Conservation (phyloP, 1,140 invertebrate species). For the Ganaspis sp. region DNA sequence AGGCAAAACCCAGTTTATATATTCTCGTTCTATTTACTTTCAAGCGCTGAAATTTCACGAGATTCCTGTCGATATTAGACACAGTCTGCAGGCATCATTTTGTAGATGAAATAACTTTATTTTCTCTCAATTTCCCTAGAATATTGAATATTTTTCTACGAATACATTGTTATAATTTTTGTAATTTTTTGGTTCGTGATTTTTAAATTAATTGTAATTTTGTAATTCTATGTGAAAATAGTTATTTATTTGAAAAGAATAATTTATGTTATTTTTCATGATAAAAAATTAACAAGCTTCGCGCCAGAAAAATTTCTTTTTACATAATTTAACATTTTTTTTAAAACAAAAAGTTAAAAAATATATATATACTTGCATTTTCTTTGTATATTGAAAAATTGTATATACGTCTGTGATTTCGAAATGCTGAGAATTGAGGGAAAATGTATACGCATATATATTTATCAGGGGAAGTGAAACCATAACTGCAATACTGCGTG, state of each 20-base stretch:
- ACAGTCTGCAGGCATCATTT: neutral
- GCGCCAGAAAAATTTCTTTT: too few species aligned
- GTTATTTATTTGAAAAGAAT: too few species aligned
- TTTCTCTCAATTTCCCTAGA: neutral
- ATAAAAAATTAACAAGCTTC: too few species aligned
- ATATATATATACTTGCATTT: neutral
- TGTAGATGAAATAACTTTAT: conserved; percentile 7
- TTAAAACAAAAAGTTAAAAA: too few species aligned
- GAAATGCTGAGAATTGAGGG: neutral
- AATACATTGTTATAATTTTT: neutral
- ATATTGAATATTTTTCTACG: too few species aligned
- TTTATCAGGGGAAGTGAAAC: neutral
- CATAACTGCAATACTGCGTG: neutral
- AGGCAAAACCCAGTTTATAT: neutral
- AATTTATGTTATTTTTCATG: too few species aligned
- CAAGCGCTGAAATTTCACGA: neutral
- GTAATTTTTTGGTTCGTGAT: too few species aligned
- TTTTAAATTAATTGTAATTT: too few species aligned
- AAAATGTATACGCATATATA: neutral
- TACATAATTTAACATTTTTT: too few species aligned
- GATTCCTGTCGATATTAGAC: neutral
- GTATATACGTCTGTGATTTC: neutral
- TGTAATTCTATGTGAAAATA: too few species aligned
- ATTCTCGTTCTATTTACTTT: neutral
- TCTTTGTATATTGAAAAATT: neutral